Base-by-base conservation (phyloP, 2,888 invertebrate genomes). In the Apoda limacodes region DNA sequence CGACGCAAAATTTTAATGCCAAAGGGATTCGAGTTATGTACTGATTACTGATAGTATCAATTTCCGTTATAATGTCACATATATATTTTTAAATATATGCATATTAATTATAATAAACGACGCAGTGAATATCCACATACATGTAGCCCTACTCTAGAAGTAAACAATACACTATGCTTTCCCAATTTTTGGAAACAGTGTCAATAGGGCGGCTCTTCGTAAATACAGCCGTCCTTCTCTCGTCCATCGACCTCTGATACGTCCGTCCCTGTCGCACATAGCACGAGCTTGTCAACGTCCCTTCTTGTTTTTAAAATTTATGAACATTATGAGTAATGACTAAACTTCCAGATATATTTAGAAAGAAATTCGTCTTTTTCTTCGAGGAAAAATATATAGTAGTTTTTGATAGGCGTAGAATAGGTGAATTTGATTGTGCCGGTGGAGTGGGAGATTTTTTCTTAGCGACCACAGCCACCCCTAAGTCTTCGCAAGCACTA, bases 151-250 rank as follows among this genome's bases (percentile, higher is more conserved):
- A 15, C 39, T 47, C 42, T 48, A 47, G 58, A 9, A 44, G 22
- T 68, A 61, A 72, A 71, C 67, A 75, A 65, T 67, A 60, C 59
- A 48, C 64, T 52, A 52, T 52, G 57, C 75, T 78, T 80, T 80
- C 76, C 78, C 51, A 72, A 80, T 75, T 69, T 80, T 76, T 76
- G 78, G 78, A 80, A 80, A 80, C 76, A 75, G 69, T 78, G 76
- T 75, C 75, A 59, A 59, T 63, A 72, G 75, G 76, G 76, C 69
- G 71, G 51, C 61, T 49, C 54, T 59, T 46, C 60, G 67, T 63
- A 71, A 71, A 75, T 56, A 74, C 52, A 32, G 32, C 52, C 31
- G 22, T 75, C 76, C 42, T 62, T 42, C 37, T 61, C 55, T 28
- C 38, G 31, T 50, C 33, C 26, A 32, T 9, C 1, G 7, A 5